Evolutionary conservation across 1,140 invertebrate genomes (phyloP).

Genomic region (Drosophila bocki): DNA sequence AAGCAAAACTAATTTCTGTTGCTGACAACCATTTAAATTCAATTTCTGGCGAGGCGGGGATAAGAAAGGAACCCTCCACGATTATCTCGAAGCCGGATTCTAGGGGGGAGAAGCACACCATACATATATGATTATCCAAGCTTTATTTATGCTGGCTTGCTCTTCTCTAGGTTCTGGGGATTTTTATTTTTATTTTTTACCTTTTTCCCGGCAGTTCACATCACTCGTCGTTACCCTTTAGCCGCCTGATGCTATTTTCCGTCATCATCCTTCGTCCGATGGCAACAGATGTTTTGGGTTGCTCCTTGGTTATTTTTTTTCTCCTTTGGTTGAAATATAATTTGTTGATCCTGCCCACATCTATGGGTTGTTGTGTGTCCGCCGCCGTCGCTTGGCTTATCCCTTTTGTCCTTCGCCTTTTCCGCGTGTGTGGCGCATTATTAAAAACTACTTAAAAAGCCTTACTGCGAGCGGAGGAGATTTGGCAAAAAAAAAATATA

Average conservation of each 20-base stretch:
- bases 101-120: not conserved
- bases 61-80: conserved; percentile 25
- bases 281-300: conserved; percentile 48
- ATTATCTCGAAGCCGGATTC: conserved; percentile 42
- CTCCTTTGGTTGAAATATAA: conserved; percentile 28
- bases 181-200: conserved; percentile 13
- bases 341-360: conserved; percentile 55
- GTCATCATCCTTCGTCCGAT: conserved; percentile 37
- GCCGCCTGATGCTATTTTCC: conserved; percentile 33
- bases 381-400: conserved; percentile 41
- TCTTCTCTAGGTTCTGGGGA: conserved; percentile 13
- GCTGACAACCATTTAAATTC: conserved; percentile 78
- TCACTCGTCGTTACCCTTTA: conserved; percentile 16
- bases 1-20: conserved; percentile 77
- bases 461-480: conserved; percentile 47
- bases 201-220: conserved; percentile 10
- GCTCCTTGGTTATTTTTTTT: conserved; percentile 1
- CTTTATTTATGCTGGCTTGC: conserved; percentile 66
- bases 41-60: conserved; percentile 52
- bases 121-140: conserved; percentile 60
- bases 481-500: conserved; percentile 31
- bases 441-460: conserved; percentile 78
- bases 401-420: conserved; percentile 56
- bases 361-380: conserved; percentile 45
- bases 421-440: conserved; percentile 71